Base-by-base conservation (phyloP, 2,888 invertebrate species). In the Melieria omissa region DNA sequence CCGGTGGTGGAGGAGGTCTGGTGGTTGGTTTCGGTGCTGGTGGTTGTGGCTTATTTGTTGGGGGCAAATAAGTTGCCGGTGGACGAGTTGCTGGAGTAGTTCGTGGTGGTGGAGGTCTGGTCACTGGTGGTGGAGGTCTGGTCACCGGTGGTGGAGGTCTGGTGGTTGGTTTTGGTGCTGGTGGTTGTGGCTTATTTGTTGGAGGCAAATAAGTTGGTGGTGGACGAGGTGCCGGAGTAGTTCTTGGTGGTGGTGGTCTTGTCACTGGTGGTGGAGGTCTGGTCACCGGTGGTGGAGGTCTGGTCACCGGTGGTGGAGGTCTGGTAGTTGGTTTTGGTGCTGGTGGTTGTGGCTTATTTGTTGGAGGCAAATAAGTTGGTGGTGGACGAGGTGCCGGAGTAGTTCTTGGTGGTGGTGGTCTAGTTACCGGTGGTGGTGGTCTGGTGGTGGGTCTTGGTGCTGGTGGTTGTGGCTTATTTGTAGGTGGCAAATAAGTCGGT, bases 181-280 rank as follows among this genome's bases (percentile, higher is more conserved):
- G 77, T 7, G 77, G 74, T 55, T 72, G 75, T 10, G 78, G 78
- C 62, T 77, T 79, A 63, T 74, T 79, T 7, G 78, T 78, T 9
- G 79, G 79, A 46, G 79, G 74, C 75, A 79, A 63, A 12, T 80
- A 79, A 0, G 80, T 80, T n/a, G 79, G 47, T n/a, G 65, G 45
- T 72, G n/a, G 60, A 16, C 29, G 78, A 63, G 41, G 74, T 61
- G 47, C 64, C 6, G 58, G 64, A 7, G 73, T 74, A 9, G 78
- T 77, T 42, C 74, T 73, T 72, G 16, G 61, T 0, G 74, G 76
- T 71, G 52, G 65, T 6, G 78, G 77, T 6, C 70, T 68, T 58
- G 76, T 80, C 29, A 78, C 65, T 45, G 74, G 74, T 7, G 80
- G 76, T 12, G 76, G 72, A 4, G 75, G 70, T 42, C 67, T 65